phyloP scores from a whole-genome alignment of 2,888 invertebrate genomes.

The Schizaphis graminum region DNA sequence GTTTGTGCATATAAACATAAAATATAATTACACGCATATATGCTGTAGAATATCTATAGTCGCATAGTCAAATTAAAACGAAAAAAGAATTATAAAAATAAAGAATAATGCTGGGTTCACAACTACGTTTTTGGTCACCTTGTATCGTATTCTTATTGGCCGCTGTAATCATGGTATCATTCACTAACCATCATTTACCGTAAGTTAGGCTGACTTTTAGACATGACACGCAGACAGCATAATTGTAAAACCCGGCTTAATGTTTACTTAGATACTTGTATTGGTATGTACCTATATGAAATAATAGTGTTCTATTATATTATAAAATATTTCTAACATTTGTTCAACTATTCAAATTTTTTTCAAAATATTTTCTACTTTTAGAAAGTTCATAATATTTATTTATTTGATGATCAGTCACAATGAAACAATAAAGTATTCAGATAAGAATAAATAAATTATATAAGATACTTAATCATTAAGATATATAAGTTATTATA shows the following conservation, averaged over 20 bases:
- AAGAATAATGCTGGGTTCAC: too few relatives aligned
- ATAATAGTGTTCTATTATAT: not conserved
- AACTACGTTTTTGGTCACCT: too few relatives aligned
- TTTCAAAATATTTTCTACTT: not conserved
- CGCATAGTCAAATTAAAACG: too few relatives aligned
- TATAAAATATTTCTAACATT: not conserved
- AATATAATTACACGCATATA: not conserved
- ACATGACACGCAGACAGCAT: too few relatives aligned
- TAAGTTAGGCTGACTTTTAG: too few relatives aligned
- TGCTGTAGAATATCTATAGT: not conserved
- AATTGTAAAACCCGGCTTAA: too few relatives aligned
- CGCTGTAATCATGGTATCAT: too few relatives aligned
- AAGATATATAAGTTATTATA: not conserved
- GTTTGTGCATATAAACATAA: not conserved
- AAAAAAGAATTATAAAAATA: too few relatives aligned
- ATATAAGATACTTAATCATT: not conserved
- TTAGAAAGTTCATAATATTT: not conserved
- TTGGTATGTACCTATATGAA: not conserved
- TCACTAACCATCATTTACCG: too few relatives aligned
- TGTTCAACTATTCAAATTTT: not conserved
- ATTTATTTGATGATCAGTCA: not conserved
- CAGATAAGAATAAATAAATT: not conserved
- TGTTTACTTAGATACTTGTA: not conserved
- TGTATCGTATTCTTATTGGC: too few relatives aligned
- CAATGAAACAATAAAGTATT: not conserved